phyloP scores from a whole-genome alignment of 2,888 invertebrate genomes.

The Nemoura dubitans region DNA sequence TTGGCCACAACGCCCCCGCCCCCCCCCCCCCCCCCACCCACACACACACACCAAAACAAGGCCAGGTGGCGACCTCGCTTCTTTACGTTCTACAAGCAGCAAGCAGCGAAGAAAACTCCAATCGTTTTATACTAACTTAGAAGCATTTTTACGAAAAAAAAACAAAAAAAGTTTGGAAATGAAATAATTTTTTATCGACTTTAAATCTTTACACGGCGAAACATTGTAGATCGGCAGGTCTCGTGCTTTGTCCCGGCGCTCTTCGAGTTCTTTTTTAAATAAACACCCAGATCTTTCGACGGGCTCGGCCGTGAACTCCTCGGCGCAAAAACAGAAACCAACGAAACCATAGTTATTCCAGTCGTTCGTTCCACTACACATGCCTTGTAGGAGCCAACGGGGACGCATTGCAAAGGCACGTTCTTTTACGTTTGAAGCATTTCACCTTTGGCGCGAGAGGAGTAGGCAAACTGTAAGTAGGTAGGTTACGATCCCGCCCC shows the following conservation, averaged over 20 bases:
- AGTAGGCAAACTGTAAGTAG: conserved; percentile 49
- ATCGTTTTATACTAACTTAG: conserved; percentile 47
- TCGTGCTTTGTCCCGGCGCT: too few relatives aligned
- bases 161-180: not conserved
- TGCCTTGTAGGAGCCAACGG: conserved; percentile 50
- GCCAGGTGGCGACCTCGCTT: conserved; percentile 40
- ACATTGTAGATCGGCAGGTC: not conserved
- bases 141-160: conserved; percentile 49
- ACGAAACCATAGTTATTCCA: conserved; percentile 47
- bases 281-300: not conserved
- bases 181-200: conserved; percentile 30
- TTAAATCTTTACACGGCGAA: conserved; percentile 17
- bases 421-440: conserved; percentile 43
- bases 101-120: conserved; percentile 40
- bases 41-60: too few relatives aligned
- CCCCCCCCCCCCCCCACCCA: conserved; percentile 3
- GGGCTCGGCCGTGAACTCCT: too few relatives aligned
- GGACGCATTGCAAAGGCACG: conserved; percentile 39
- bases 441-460: not conserved
- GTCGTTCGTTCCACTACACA: conserved; percentile 50
- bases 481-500: conserved; percentile 41
- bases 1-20: conserved; percentile 44
- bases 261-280: conserved; percentile 1
- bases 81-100: conserved; percentile 47
- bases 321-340: too few relatives aligned